Conservation (phyloP, 2,888 invertebrate genomes). For the Campoletis raptor region DNA sequence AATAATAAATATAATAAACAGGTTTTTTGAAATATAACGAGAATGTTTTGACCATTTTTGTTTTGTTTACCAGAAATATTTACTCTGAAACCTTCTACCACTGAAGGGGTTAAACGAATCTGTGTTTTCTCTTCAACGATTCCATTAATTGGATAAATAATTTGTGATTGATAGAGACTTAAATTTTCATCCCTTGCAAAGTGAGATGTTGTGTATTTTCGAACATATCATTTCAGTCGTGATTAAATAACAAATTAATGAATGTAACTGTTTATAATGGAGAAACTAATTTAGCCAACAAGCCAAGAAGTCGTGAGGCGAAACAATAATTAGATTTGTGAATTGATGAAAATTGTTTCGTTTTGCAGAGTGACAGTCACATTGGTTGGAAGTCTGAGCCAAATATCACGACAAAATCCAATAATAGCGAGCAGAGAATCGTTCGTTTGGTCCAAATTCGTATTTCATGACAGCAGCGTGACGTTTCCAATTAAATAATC, state of each 20-base stretch:
- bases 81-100: too few relatives aligned
- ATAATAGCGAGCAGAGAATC: not conserved
- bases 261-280: too few relatives aligned
- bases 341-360: not conserved
- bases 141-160: not conserved
- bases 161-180: not conserved
- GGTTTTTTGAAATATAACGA: too few relatives aligned
- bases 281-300: not conserved
- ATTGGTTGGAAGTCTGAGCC: not conserved
- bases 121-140: too few relatives aligned
- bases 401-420: not conserved
- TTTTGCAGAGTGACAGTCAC: not conserved
- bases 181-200: not conserved
- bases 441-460: not conserved
- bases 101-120: too few relatives aligned
- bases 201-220: not conserved
- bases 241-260: too few relatives aligned
- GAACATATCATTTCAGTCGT: too few relatives aligned
- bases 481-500: not conserved
- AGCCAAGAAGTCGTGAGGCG: not conserved
- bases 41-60: too few relatives aligned
- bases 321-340: not conserved
- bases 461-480: not conserved
- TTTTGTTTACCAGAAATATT: too few relatives aligned
- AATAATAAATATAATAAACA: too few relatives aligned